These are phyloP conservation scores for Habropoda laboriosa DNA, from an alignment of 1,140 invertebrate species.

Conservation along the genomic window DNA sequence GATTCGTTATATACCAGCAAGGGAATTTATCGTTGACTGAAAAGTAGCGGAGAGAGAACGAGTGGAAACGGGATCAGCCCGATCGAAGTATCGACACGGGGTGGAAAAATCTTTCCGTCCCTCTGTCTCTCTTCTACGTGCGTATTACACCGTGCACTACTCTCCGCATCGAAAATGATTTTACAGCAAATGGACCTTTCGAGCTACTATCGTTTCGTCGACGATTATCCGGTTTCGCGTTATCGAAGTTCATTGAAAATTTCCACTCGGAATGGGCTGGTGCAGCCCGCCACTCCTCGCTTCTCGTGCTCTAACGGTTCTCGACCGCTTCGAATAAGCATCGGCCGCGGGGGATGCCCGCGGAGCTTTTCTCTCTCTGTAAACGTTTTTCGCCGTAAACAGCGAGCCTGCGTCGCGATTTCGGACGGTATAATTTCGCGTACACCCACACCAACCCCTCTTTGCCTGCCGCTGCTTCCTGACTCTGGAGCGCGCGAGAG, in stretches of 20 bases:
- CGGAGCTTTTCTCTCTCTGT: neutral
- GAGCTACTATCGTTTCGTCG: conserved; percentile 27
- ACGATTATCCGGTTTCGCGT: conserved; percentile 42
- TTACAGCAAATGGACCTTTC: conserved; percentile 32
- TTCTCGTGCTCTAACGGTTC: neutral
- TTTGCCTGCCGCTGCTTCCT: too few species aligned
- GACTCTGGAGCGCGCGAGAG: too few species aligned
- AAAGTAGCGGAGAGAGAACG: neutral
- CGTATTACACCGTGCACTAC: too few species aligned
- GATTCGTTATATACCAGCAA: too few species aligned
- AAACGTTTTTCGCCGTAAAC: conserved; percentile 27
- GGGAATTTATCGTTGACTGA: neutral
- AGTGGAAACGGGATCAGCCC: neutral
- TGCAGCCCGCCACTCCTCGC: too few species aligned
- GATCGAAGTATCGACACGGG: neutral
- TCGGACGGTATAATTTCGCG: neutral
- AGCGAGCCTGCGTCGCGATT: neutral
- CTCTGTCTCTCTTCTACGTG: too few species aligned
- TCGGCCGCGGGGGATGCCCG: neutral
- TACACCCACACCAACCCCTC: too few species aligned
- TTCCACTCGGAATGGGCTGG: conserved; percentile 25
- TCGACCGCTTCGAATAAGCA: conserved; percentile 25
- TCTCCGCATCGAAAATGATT: conserved; percentile 41
- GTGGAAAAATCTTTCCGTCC: neutral
- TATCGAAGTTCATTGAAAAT: conserved; percentile 48